Percentiles rank a stretch among this genome's conserved stretches.
Conservation (phyloP, 2,888 invertebrate genomes). For the Sisyra nigra region DNA sequence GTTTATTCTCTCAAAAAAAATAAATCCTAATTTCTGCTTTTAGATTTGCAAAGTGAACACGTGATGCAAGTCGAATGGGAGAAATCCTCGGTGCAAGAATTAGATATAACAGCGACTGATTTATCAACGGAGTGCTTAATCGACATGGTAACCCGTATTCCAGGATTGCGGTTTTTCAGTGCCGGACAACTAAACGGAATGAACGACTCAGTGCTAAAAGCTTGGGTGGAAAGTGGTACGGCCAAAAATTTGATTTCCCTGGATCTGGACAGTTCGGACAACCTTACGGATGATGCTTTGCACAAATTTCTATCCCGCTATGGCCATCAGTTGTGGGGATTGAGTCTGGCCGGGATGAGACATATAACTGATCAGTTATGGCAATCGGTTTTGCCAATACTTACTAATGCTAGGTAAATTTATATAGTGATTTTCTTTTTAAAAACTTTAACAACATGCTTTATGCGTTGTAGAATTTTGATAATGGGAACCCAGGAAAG, state of each 20-base stretch:
- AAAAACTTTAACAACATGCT: no score
- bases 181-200: slow-evolving; percentile 97
- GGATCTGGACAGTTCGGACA: slow-evolving; percentile 91
- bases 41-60: slow-evolving; percentile 79
- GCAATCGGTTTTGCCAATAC: slow-evolving; percentile 84
- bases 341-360: slow-evolving; percentile 87
- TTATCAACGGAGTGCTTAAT: slow-evolving; percentile 84
- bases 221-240: slow-evolving; percentile 79
- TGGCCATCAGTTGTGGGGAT: slow-evolving; percentile 77
- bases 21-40: slow-evolving; percentile 13
- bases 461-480: slow-evolving; percentile 67
- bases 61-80: slow-evolving; percentile 98
- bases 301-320: slow-evolving; percentile 82
- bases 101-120: slow-evolving; percentile 96
- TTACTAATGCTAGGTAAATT: slow-evolving; percentile 78
- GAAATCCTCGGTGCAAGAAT: slow-evolving; percentile 80
- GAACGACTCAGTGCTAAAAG: slow-evolving; percentile 84
- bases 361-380: slow-evolving; percentile 97
- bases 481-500: slow-evolving; percentile 96
- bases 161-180: slow-evolving; percentile 72
- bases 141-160: slow-evolving; percentile 79
- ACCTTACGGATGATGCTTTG: slow-evolving; percentile 81
- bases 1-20: no score
- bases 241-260: slow-evolving; percentile 54
- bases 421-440: not conserved